Conservation (phyloP, 2,888 invertebrate species). For the Malthinus seriepunctatus region DNA sequence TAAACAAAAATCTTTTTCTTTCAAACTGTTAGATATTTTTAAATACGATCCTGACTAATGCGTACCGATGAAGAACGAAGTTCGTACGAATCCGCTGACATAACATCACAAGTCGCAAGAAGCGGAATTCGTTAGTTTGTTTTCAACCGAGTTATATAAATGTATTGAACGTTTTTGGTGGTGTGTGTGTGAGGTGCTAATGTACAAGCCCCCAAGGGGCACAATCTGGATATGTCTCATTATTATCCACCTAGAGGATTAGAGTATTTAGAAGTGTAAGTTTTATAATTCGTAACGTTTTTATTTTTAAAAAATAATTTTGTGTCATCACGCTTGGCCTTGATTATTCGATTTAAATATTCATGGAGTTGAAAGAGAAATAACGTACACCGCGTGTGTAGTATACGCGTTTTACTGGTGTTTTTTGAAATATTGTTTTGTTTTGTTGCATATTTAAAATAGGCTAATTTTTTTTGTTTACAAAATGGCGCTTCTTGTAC, state of each 20-base stretch:
- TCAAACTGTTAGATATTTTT: no score
- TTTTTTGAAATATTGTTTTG: background rate
- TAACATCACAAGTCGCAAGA: background rate
- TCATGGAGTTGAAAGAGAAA: background rate
- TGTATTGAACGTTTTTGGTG: constrained; percentile 3
- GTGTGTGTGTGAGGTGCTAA: constrained; percentile 40
- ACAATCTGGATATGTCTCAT: constrained; percentile 48
- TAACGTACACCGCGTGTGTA: background rate
- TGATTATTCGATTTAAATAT: background rate
- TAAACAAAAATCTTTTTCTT: no score
- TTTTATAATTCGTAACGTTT: constrained; percentile 21
- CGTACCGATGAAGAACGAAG: constrained; percentile 7
- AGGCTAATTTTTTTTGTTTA: constrained; percentile 20
- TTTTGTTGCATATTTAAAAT: background rate
- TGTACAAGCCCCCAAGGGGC: constrained; percentile 44
- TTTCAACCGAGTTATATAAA: background rate
- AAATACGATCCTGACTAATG: constrained; percentile 9
- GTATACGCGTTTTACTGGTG: no score
- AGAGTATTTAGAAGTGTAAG: constrained; percentile 42
- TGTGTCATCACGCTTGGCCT: background rate
- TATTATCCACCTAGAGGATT: constrained; percentile 39
- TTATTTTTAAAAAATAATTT: background rate
- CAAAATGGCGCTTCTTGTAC: constrained; percentile 20
- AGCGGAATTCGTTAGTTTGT: constrained; percentile 7
- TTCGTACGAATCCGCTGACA: constrained; percentile 6